Evolutionary conservation across 2,888 invertebrate genomes (phyloP).

Genomic region (Agrotis ipsilon): DNA sequence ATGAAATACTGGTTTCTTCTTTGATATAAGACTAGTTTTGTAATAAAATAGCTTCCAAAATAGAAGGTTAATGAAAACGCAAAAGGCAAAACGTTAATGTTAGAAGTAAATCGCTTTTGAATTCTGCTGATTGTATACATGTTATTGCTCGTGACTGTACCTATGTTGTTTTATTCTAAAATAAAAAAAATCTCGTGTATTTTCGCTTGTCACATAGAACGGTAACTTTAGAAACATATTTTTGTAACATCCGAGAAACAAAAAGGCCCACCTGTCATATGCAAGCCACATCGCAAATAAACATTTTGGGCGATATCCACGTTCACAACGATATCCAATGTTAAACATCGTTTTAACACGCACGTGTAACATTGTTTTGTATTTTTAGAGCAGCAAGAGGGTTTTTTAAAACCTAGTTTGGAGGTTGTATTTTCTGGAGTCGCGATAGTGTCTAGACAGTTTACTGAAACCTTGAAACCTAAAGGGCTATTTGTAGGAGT

Average conservation of each 20-base stretch:
- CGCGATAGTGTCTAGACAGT: too few relatives aligned
- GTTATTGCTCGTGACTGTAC: too few relatives aligned
- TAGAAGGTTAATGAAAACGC: too few relatives aligned
- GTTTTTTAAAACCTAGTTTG: background rate
- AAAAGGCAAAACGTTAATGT: too few relatives aligned
- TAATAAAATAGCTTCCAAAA: too few relatives aligned
- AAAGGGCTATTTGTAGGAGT: too few relatives aligned
- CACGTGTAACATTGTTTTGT: background rate
- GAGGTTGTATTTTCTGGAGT: too few relatives aligned
- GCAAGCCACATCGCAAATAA: slow-evolving; percentile 19
- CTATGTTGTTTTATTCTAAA: background rate
- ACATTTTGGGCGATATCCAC: background rate
- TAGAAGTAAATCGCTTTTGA: too few relatives aligned
- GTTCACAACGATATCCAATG: slow-evolving; percentile 11
- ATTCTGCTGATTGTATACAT: too few relatives aligned
- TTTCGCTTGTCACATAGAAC: background rate
- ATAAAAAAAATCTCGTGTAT: background rate
- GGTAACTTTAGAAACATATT: slow-evolving; percentile 1
- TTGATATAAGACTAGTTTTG: too few relatives aligned
- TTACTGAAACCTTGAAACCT: too few relatives aligned
- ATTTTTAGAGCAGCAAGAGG: background rate
- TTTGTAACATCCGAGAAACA: background rate
- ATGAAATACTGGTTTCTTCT: too few relatives aligned
- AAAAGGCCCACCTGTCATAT: slow-evolving; percentile 17
- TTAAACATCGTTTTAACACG: slow-evolving; percentile 8